Conservation (phyloP, 2,797 vertebrate genomes). For the Enteromius viviparus region DNA sequence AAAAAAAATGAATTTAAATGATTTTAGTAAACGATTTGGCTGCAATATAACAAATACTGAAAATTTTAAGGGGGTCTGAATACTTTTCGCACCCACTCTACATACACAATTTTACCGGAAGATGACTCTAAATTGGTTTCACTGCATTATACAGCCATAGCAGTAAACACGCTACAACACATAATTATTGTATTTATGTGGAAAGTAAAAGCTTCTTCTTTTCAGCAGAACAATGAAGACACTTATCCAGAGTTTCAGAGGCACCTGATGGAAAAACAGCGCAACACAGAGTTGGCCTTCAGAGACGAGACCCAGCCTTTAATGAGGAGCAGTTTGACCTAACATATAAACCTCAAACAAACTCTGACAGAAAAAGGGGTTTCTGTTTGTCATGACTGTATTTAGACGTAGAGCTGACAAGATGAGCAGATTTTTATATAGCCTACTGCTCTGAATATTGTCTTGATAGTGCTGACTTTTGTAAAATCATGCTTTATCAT, state of each 20-base stretch:
- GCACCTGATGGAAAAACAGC: neutral
- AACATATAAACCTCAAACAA: neutral
- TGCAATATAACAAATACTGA: no score
- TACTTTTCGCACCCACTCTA: no score
- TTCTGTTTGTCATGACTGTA: neutral
- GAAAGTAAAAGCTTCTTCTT: neutral
- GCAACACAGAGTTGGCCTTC: neutral
- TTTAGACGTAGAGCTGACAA: neutral
- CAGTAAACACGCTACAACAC: neutral
- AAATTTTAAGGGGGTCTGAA: no score
- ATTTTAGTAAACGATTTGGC: no score
- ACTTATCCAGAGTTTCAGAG: slow-evolving; percentile 18
- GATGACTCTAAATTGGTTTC: neutral
- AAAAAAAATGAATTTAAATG: no score
- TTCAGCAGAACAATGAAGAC: slow-evolving; percentile 26
- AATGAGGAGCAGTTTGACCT: slow-evolving; percentile 5
- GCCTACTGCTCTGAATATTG: neutral
- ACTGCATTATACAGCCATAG: neutral
- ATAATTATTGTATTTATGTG: neutral
- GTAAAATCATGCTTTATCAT: neutral
- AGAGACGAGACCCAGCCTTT: slow-evolving; percentile 13
- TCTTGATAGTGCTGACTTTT: no score
- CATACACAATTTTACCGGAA: no score
- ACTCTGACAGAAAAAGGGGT: neutral
- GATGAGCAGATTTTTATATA: neutral